Evolutionary conservation across 2,888 invertebrate genomes (phyloP).

Genomic region (Elmis aenea): DNA sequence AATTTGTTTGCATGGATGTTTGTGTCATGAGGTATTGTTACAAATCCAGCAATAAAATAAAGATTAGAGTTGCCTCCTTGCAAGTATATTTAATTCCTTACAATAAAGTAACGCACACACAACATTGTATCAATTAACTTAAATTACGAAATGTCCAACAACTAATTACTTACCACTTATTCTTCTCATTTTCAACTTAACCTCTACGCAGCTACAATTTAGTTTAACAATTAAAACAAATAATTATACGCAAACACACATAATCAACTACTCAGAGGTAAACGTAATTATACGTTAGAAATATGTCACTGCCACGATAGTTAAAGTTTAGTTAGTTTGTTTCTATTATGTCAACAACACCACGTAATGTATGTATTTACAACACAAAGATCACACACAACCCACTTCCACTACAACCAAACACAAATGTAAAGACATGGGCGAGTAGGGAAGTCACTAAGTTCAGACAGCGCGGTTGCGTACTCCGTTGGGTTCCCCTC

Average conservation of each 20-base stretch:
- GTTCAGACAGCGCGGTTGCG: slow-evolving; percentile 31
- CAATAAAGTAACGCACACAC: too few relatives aligned
- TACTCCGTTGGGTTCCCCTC: slow-evolving; percentile 22
- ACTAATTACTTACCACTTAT: slow-evolving; percentile 29
- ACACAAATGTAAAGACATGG: slow-evolving; percentile 23
- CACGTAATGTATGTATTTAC: not conserved
- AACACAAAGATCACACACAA: not conserved
- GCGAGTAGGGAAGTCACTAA: slow-evolving; percentile 22
- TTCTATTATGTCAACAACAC: not conserved
- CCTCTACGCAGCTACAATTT: not conserved
- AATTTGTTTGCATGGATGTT: too few relatives aligned
- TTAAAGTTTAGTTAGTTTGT: not conserved
- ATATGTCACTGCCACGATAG: not conserved
- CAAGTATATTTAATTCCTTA: too few relatives aligned
- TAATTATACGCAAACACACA: slow-evolving; percentile 5
- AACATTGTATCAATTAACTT: too few relatives aligned
- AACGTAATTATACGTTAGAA: too few relatives aligned
- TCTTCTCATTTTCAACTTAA: slow-evolving; percentile 20
- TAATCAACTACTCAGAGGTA: slow-evolving; percentile 9
- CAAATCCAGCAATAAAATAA: too few relatives aligned
- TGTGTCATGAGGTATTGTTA: too few relatives aligned
- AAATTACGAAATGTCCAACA: too few relatives aligned
- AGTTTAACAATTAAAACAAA: too few relatives aligned
- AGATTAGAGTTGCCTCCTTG: too few relatives aligned
- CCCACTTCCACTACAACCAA: slow-evolving; percentile 17